Conservation (phyloP, 2,113 vertebrate species). For the Crotalus tigris region DNA sequence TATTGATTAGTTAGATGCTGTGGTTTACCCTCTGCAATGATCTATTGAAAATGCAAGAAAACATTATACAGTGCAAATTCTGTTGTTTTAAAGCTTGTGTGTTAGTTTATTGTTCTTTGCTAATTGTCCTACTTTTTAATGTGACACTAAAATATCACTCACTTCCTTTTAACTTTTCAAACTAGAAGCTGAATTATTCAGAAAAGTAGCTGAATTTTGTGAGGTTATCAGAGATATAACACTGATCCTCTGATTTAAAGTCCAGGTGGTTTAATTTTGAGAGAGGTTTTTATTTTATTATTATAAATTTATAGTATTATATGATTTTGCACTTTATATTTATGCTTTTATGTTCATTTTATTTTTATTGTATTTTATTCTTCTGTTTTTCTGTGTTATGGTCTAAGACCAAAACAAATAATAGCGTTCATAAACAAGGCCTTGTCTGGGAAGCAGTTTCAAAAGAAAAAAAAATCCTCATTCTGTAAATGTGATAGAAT, state of each 20-base stretch:
- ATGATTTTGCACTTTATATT: background rate
- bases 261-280: background rate
- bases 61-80: background rate
- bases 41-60: background rate
- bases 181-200: background rate
- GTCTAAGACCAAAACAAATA: background rate
- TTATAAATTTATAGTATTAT: background rate
- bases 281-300: background rate
- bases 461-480: slow-evolving; percentile 24
- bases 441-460: background rate
- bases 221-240: background rate
- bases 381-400: background rate
- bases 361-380: background rate
- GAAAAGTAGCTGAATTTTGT: background rate
- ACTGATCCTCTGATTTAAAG: background rate
- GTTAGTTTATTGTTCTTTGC: background rate
- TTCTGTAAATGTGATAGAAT: slow-evolving; percentile 13
- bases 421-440: slow-evolving; percentile 6
- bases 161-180: background rate
- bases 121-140: background rate
- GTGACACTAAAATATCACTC: background rate
- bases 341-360: background rate
- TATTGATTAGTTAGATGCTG: background rate
- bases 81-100: background rate
- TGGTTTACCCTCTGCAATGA: background rate